Percentiles rank a stretch among this genome's conserved stretches.
Conservation (phyloP, 2,113 vertebrate species). For the Corydoras maculifer region DNA sequence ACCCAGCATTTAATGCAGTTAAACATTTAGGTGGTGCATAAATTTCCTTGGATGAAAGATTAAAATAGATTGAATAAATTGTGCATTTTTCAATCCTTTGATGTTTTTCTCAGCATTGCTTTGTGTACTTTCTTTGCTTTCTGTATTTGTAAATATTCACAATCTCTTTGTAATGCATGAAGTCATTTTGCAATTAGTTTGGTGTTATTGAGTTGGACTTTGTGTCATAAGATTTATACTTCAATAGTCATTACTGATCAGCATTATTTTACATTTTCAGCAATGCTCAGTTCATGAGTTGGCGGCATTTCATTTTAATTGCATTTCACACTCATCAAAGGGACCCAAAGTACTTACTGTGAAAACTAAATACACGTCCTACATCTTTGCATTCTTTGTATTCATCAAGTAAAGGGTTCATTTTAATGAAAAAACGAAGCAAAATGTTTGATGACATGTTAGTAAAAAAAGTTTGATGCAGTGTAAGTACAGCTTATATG, state of each 20-base stretch:
- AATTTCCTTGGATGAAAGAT: too few species aligned
- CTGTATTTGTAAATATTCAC: neutral
- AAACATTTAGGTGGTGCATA: too few species aligned
- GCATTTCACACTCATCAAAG: conserved; percentile 4
- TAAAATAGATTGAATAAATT: too few species aligned
- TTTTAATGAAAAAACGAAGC: too few species aligned
- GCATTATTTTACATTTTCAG: neutral
- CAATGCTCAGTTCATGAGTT: neutral
- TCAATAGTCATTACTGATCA: neutral
- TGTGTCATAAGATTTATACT: conserved; percentile 8
- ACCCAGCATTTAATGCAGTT: too few species aligned
- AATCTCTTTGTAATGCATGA: conserved; percentile 12
- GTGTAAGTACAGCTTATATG: too few species aligned
- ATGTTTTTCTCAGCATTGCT: neutral
- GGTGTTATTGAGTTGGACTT: neutral
- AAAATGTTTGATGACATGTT: too few species aligned
- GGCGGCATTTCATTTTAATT: neutral
- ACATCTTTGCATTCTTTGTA: neutral
- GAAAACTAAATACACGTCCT: neutral
- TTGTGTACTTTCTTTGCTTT: conserved; percentile 3
- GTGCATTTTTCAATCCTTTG: neutral
- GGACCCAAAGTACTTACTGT: neutral
- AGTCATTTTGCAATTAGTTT: neutral
- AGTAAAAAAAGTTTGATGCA: too few species aligned
- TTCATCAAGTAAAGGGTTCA: too few species aligned